Base-by-base conservation (phyloP, 2,888 invertebrate genomes). In the Erebia aethiops region DNA sequence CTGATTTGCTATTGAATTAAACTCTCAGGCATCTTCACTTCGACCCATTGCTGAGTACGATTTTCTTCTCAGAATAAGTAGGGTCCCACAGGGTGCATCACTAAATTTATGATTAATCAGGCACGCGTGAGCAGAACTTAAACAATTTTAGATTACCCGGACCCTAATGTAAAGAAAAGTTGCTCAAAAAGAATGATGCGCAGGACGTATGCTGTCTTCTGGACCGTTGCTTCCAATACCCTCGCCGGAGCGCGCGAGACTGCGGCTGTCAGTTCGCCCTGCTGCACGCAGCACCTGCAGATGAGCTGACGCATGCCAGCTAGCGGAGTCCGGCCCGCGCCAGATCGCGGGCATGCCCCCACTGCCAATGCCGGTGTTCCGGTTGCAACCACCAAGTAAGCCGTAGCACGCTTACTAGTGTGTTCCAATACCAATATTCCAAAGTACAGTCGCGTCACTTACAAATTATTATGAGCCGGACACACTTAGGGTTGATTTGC, bases 181-280 rank as follows among this genome's bases (percentile, higher is more conserved):
- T 76, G 94, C 94, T 85, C 85, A 89, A 89, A 82, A 82, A 81
- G 84, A 90, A 84, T 90, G 88, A 88, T 89, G 88, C 93, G 94
- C 93, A 95, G 95, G 96, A 96, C 93, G 96, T 97, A 88, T 97
- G 97, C 96, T 97, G 97, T 90, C 94, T 97, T 80, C 96, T 97
- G 95, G 97, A 97, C 93, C 96, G 96, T 94, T 97, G 97, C 95
- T 97, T 97, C 95, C 96, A 96, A 94, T 96, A 96, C 91, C 96
- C 96, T 80, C 95, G 96, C 83, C 95, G 96, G 87, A 94, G 95
- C 88, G 95, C 96, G 79, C 96, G 97, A 87, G 97, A 97, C 91
- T 97, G 97, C 90, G 97, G 97, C 93, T 97, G 97, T 94, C 97
- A 97, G 93, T 97, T 97, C 94, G 97, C 97, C 84, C 95, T 97